Percentiles rank a stretch among this genome's conserved stretches.
These are phyloP conservation scores for Notamacropus eugenii DNA, from an alignment of 2,797 vertebrate genomes.

Conservation along the genomic window DNA sequence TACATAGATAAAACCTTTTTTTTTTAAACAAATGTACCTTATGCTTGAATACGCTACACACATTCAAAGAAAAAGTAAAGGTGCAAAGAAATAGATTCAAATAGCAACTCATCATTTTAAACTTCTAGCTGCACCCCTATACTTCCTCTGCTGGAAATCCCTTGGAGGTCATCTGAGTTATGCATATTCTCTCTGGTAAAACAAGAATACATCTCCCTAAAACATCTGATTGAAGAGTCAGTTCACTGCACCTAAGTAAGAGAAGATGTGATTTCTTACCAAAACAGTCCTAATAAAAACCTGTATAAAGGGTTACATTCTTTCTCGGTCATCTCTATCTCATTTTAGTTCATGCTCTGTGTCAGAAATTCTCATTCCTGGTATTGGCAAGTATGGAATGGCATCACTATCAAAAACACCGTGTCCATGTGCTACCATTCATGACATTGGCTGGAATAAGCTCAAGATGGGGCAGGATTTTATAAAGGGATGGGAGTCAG, in stretches of 20 bases:
- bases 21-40: conserved; percentile 14
- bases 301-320: background rate
- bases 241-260: background rate
- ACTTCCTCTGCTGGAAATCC: background rate
- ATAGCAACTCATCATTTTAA: background rate
- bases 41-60: background rate
- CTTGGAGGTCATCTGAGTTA: background rate
- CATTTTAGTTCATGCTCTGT: conserved; percentile 14
- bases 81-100: background rate
- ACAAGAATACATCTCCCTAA: background rate
- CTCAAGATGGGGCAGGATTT: background rate
- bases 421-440: background rate
- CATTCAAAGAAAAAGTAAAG: background rate
- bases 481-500: conserved; percentile 2
- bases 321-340: background rate
- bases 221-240: background rate
- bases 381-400: background rate
- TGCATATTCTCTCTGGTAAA: background rate
- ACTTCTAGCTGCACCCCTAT: background rate
- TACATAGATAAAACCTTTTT: background rate
- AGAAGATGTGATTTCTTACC: background rate
- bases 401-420: background rate
- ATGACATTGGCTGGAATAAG: background rate
- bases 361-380: background rate
- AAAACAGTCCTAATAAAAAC: background rate